phyloP scores from a whole-genome alignment of 2,113 vertebrate genomes.

The Phyllostomus hastatus region DNA sequence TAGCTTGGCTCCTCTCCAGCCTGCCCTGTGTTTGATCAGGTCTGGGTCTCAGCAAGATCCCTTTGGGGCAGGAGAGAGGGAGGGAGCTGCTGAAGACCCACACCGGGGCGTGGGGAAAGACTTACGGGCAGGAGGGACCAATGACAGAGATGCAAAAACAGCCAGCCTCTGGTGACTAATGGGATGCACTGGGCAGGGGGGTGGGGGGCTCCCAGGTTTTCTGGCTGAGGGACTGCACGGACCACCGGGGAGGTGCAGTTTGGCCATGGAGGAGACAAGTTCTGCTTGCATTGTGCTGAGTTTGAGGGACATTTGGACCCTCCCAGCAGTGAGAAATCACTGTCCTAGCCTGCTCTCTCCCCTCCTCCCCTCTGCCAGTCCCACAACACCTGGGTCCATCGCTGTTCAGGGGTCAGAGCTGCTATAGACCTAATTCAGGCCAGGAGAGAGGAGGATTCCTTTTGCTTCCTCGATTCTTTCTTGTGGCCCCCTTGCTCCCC shows the following conservation, averaged over 20 bases:
- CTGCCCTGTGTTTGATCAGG: no score
- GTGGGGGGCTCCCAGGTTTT: neutral
- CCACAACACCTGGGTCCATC: neutral
- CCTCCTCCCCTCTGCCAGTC: neutral
- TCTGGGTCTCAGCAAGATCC: neutral
- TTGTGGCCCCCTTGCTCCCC: neutral
- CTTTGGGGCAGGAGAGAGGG: neutral
- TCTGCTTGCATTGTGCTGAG: neutral
- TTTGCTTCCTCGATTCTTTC: neutral
- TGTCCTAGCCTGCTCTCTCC: neutral
- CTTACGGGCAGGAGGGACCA: no score
- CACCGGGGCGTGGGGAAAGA: neutral
- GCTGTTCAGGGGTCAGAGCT: neutral
- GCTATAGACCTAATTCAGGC: neutral
- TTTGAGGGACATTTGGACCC: neutral
- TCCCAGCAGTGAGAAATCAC: neutral
- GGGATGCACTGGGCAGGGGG: neutral
- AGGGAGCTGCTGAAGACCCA: neutral
- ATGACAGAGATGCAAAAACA: fast-evolving
- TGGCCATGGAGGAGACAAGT: neutral
- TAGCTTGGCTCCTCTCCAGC: neutral
- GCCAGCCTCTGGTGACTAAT: neutral
- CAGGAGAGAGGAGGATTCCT: neutral
- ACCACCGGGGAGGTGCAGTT: neutral
- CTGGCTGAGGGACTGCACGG: neutral